A percentile compares a stretch with the other conserved stretches of the same genome.
phyloP scores from a whole-genome alignment of 2,888 invertebrate species.

The Folsomia candida region DNA sequence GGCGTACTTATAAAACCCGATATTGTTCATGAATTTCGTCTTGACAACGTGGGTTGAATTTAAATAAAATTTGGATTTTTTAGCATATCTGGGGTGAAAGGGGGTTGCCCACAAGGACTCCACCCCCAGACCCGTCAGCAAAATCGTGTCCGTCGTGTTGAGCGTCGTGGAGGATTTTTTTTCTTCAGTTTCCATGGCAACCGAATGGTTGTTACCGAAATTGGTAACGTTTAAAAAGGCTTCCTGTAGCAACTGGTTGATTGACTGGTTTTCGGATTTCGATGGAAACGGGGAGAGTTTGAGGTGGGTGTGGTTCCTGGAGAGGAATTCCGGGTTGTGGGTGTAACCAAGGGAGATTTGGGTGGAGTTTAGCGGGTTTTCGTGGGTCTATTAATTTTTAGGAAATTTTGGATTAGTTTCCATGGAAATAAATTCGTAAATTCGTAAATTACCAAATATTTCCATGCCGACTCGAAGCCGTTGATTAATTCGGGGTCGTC shows the following conservation, averaged over 20 bases:
- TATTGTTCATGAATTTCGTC: conserved; percentile 45
- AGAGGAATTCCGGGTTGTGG: neutral
- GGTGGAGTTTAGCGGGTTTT: neutral
- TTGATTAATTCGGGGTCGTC: conserved; percentile 29
- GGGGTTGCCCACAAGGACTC: conserved; percentile 46
- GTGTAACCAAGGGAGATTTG: neutral
- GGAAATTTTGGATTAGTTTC: no score
- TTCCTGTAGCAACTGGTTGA: neutral
- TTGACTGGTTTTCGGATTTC: neutral
- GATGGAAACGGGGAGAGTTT: neutral
- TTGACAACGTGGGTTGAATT: conserved; percentile 48
- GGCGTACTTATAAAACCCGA: conserved; percentile 46
- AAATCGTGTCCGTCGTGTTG: neutral
- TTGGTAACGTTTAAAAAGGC: neutral
- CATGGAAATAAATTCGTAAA: no score
- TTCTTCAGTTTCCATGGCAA: neutral
- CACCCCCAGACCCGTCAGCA: conserved; percentile 26
- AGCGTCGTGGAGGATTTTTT: neutral
- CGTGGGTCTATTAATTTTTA: neutral
- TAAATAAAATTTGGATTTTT: conserved; percentile 40
- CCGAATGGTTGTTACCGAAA: neutral
- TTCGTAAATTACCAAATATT: conserved; percentile 33
- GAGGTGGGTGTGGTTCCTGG: neutral
- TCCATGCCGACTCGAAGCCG: conserved; percentile 40
- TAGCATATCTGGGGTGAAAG: conserved; percentile 43